Evolutionary conservation across 2,113 vertebrate genomes (phyloP), one percentile per base, ranked within the genome.

Genomic region (Ictidomys tridecemlineatus): DNA sequence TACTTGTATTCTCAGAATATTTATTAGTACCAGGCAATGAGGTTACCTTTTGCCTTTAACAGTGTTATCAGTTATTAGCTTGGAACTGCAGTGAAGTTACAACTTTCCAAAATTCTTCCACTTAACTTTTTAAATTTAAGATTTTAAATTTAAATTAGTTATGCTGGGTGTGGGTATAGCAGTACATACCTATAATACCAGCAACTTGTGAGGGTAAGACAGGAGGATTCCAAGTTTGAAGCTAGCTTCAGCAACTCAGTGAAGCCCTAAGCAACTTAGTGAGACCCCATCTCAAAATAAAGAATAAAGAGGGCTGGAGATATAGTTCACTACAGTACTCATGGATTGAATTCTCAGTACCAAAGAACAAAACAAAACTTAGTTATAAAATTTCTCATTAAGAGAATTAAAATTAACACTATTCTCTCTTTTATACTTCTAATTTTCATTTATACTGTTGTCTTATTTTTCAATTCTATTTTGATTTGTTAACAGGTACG

Each of bases 401-500:
- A 80, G 65, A 32, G 8, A 7, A 32, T n/a, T 58, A 94, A 95
- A 96, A 78, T 94, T 63, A 97, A 84, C 80, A 89, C 12, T 13
- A 39, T 37, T 90, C 4, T 87, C 22, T 80, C 28, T 70, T 45
- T 45, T 82, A 17, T 65, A 79, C 14, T 94, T 91, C 30, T 18
- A 95, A 89, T 63, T 89, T 26, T 17, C 30, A 89, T 76, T 93
- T 92, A 5, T 22, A 86, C 2, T 95, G 8, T 32, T 89, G n/a
- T 83, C 5, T 91, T 85, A 0, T 0, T 76, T 94, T 83, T 70
- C 30, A 90, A 80, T 22, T 28, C 12, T 63, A 37, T 65, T 85
- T 85, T 92, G 51, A 85, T 85, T 67, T 70, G 30, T 94, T 32
- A 85, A 94, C 5, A 96, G 22, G 30, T 10, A 74, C 2, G 48